Percentiles rank a stretch among this genome's conserved stretches.
Conservation (phyloP, 2,797 vertebrate genomes). For the Chiloscyllium punctatum region DNA sequence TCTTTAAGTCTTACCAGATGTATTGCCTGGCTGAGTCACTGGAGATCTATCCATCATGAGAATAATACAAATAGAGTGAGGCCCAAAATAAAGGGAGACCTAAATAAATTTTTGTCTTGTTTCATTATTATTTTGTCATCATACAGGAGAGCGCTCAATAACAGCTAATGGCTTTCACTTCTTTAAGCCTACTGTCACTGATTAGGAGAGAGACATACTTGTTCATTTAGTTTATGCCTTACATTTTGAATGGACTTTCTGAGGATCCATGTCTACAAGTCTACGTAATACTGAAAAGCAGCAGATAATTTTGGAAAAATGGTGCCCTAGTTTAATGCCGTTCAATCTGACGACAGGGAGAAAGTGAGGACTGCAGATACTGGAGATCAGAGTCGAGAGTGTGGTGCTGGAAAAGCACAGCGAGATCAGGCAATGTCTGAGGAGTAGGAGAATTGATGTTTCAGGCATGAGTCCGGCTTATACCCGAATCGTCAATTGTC, state of each 20-base stretch:
- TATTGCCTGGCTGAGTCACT: background rate
- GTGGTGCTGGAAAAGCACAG: too few species aligned
- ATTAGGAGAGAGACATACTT: background rate
- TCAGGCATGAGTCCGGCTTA: too few species aligned
- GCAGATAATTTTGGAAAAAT: background rate
- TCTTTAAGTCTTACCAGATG: constrained; percentile 12
- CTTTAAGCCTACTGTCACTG: background rate
- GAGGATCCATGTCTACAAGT: background rate
- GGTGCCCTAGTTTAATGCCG: background rate
- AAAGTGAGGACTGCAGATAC: too few species aligned
- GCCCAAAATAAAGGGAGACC: background rate
- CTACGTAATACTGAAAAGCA: background rate
- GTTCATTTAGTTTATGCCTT: background rate
- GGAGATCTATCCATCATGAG: background rate
- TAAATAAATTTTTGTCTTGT: background rate
- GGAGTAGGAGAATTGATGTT: too few species aligned
- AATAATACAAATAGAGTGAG: background rate
- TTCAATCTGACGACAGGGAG: background rate
- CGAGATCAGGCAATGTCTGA: too few species aligned
- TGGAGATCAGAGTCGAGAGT: too few species aligned
- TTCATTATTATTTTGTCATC: background rate
- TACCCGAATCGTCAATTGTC: too few species aligned
- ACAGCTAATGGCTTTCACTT: background rate
- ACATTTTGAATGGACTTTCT: background rate
- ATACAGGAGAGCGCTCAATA: background rate